Evolutionary conservation across 2,113 vertebrate genomes (phyloP).

Genomic region (Erythrocercus mccallii): DNA sequence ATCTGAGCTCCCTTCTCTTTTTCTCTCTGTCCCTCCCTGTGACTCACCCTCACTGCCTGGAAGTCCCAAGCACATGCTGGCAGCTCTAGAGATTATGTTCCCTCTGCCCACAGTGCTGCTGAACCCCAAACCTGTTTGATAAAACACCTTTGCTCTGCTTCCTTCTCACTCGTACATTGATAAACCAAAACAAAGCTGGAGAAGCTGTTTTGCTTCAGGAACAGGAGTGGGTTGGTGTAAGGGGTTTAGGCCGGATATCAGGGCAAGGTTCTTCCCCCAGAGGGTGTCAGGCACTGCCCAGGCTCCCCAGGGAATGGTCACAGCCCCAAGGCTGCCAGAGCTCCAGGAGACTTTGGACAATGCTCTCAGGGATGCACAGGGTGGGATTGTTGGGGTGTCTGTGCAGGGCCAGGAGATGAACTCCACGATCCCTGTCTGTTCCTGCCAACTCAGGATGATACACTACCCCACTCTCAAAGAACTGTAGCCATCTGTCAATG

Average conservation of each 20-base stretch:
- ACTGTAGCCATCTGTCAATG: background rate
- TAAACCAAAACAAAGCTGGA: background rate
- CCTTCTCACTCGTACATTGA: background rate
- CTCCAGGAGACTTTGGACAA: rapidly evolving
- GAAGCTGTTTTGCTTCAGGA: background rate
- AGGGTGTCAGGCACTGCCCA: background rate
- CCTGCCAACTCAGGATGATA: background rate
- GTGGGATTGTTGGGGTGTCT: background rate
- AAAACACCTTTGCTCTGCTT: background rate
- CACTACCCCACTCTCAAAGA: background rate
- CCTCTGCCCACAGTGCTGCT: background rate
- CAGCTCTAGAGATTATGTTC: background rate
- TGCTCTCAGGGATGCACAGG: background rate
- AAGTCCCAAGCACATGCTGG: background rate
- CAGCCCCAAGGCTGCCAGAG: background rate
- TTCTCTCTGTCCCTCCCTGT: constrained; percentile 27
- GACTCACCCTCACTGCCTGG: constrained; percentile 27
- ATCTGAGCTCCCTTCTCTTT: background rate
- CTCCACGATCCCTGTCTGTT: rapidly evolving
- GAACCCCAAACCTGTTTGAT: background rate
- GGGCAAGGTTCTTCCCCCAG: background rate
- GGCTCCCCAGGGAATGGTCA: background rate
- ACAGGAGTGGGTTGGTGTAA: background rate
- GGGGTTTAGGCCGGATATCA: background rate
- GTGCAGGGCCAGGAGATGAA: background rate